Base-by-base conservation (phyloP, 2,113 vertebrate genomes). In the Dipodomys merriami region DNA sequence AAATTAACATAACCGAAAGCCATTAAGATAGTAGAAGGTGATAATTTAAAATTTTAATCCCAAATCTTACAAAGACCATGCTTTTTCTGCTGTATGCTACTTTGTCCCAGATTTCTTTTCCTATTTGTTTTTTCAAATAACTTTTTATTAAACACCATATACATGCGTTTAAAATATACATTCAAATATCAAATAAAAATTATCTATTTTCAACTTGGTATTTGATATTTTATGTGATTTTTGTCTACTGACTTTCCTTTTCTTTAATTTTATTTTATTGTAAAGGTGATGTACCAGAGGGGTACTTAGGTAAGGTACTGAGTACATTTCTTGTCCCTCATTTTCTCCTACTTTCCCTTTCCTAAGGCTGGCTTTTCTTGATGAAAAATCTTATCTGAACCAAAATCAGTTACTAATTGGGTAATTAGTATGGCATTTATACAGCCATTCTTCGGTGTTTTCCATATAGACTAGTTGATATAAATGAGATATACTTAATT, bases 401-500 rank as follows among this genome's bases (percentile, higher is more conserved):
- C 3, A 6, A 57, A 30, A 53, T 82, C 35, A 57, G 53, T 67
- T 72, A n/a, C 39, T 74, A 67, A 67, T 74, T 74, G 46, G 18
- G 57, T 46, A 73, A 84, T 81, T 94, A 81, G 88, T 77, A 84
- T 73, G 25, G 8, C 10, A 83, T n/a, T 64, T 72, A 86, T 33
- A 46, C 22, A 92, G 27, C 2, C 69, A 7, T 81, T 19, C 18
- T 65, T 72, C 19, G 18, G 20, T 64, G 6, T 76, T 83, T 93
- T 82, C 39, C 27, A 72, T 90, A 83, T 90, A 7, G 29, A 46
- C 11, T 44, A 64, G 65, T 62, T 78, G 46, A 35, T 44, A 57
- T 53, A 12, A 86, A 72, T 81, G 19, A 95, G 85, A 78, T 62
- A 16, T 80, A 6, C 46, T 35, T 86, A 39, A 39, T 39, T 39